These are phyloP conservation scores for Chrysopa pallens DNA, from an alignment of 1,140 invertebrate species.

Conservation along the genomic window DNA sequence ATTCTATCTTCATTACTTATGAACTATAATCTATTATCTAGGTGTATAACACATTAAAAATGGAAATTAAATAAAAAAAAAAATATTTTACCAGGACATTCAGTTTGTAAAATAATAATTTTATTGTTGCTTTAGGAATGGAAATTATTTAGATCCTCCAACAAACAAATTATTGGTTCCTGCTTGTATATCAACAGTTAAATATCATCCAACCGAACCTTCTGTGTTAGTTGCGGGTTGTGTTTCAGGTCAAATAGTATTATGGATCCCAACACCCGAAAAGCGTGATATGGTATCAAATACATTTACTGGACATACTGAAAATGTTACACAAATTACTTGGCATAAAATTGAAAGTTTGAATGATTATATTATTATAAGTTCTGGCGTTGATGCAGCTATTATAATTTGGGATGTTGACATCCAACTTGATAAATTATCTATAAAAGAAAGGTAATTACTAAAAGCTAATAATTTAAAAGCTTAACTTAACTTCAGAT, in stretches of 20 bases:
- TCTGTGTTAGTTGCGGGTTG: conserved; percentile 9
- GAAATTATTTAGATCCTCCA: not conserved
- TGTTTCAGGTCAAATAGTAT: conserved; percentile 11
- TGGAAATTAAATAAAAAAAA: no score
- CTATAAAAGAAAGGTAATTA: no score
- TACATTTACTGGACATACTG: no score
- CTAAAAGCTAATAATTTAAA: no score
- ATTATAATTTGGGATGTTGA: not conserved
- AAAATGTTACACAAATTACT: no score
- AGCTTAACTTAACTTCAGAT: no score
- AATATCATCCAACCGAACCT: not conserved
- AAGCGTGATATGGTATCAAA: no score
- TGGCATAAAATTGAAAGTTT: not conserved
- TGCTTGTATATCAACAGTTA: conserved; percentile 1
- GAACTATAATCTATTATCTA: no score
- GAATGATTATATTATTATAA: conserved; percentile 1
- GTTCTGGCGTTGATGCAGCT: not conserved
- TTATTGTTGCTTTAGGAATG: not conserved
- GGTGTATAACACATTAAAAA: no score
- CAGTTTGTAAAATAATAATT: no score
- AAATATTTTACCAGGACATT: no score
- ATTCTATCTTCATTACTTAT: no score
- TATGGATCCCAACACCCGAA: not conserved
- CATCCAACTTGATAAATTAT: not conserved
- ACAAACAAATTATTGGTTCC: not conserved